Base-by-base conservation (phyloP, 2,888 invertebrate genomes). In the Tiliacea citrago region DNA sequence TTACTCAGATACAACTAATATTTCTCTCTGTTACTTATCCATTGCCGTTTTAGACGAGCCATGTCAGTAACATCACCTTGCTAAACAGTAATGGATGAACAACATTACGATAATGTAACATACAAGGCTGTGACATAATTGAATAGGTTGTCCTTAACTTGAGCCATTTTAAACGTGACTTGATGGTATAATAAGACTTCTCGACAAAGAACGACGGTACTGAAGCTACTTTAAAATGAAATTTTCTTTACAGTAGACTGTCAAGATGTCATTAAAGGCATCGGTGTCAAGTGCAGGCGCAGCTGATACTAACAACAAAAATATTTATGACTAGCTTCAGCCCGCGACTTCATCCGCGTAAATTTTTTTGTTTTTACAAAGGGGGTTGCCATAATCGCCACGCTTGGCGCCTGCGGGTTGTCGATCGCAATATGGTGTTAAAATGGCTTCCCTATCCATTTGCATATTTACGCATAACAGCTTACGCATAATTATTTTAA, bases 111-210 rank as follows among this genome's bases (percentile, higher is more conserved):
- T 21, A 53, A 1, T 13, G 45, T 45, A 9, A n/a, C 18, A 12
- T n/a, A 42, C 12, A 49, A 21, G 13, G 16, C 10, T 13, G 10
- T 47, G 0, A 16, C 35, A 57, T 53, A 58, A 71, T 81, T 29
- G 49, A 75, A 61, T 60, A 49, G 57, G 68, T 81, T 61, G 53
- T 57, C 10, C 49, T 16, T 42, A 58, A 57, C 60, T 75, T 58
- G 57, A 18, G 70, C 35, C 57, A 55, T 68, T 75, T 45, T n/a
- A 66, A 82, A 85, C 86, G 82, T 82, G 86, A 82, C 82, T 76
- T 58, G 78, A 49, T 35, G 7, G 6, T 45, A 81, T 57, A 76
- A 68, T 60, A 51, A n/a, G 57, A 42, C 51, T 35, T 81, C 49
- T 68, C 10, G 2, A 69, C 35, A 57, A 63, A 39, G 57, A 55